Base-by-base conservation (phyloP, 1,140 invertebrate species). In the Heliothis virescens region DNA sequence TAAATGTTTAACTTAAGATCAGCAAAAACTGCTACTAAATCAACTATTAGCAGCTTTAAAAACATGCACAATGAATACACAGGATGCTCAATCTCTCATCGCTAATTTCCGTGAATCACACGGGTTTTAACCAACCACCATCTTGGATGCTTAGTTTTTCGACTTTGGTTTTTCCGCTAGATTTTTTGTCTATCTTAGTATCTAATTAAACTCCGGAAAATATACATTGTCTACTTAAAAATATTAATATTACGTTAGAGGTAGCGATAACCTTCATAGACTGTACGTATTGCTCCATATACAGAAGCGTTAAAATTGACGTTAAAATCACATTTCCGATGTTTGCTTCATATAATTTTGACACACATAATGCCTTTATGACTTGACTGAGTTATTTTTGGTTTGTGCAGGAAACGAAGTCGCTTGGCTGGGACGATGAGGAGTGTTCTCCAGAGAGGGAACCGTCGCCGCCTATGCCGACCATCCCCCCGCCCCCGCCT, bases 391-490 rank as follows among this genome's bases (percentile, higher is more conserved):
- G 15, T 55, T 53, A 53, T 71, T 26, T 52, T 62, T 75, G 16
- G 13, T 63, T 80, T 63, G 7, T 53, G 80, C 79, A 94, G 91
- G 89, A 93, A 50, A 86, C 86, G 15, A 92, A 91, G 57, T 78
- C 83, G 1, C 80, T 90, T 7, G 83, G 80, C 74, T 93, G 91
- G 88, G 90, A 93, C 3, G 83, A 86, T 16, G 90, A 91, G 1
- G 74, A 73, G 69, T 85, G 86, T 78, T 90, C 91, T 57, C 87
- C 91, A 18, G 90, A 92, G 48, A 83, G 88, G 26, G 90, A 91
- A 76, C 83, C 88, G 2, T 97, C 97, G 7, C 97, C 96, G 0
- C 97, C 97, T 0, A 98, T 98, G 97, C 97, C 97, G 7, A 95
- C 95, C 16, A 95, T 97, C 72, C 97, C 97, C 10, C 97, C 97